Evolutionary conservation across 2,888 invertebrate genomes (phyloP), one percentile per base, ranked within the genome.

Genomic region (Drosophila nr. perissopoda): DNA sequence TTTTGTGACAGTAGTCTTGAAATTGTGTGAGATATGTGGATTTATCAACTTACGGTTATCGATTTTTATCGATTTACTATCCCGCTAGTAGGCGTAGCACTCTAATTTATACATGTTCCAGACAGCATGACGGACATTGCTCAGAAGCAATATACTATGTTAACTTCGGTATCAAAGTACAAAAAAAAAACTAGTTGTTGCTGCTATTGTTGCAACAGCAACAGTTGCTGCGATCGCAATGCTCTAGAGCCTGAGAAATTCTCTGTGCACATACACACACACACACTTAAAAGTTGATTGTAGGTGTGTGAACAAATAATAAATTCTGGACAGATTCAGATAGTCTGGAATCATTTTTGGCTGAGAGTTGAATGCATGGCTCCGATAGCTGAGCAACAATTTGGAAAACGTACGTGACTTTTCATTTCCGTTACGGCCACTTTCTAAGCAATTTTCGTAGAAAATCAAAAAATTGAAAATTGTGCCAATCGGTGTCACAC

Each of bases 341-440:
- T 31, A 21, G 57, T 16, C 7, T 27, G 2, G 2, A 38, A 56
- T n/a, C 27, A 25, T 25, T 54, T 36, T 38, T 27, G 45, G 21
- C 1, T 13, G 25, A 29, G 6, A 34, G 18, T 31, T 31, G 27
- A 27, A 31, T n/a, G 51, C 51, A 21, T 34, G 25, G 7, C 33
- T 21, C 8, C 8, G 52, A 16, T 21, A 4, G 18, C 34, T 18
- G 4, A n/a, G 18, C 1, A n/a, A 16, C 45, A 45, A 45, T 25
- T 45, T 45, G 45, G 8, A 25, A 25, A 18, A 25, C 25, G 38
- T 58, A 86, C 85, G 90, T 86, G 90, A 88, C 88, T 90, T 68
- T 74, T 61, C 67, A 86, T 76, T 85, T 86, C 85, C 85, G 85
- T 78, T 85, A 58, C 63, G 49, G 31, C 27, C 25, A 62, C 68